Conservation (phyloP, 2,888 invertebrate genomes). For the Sarcophaga rosellei region DNA sequence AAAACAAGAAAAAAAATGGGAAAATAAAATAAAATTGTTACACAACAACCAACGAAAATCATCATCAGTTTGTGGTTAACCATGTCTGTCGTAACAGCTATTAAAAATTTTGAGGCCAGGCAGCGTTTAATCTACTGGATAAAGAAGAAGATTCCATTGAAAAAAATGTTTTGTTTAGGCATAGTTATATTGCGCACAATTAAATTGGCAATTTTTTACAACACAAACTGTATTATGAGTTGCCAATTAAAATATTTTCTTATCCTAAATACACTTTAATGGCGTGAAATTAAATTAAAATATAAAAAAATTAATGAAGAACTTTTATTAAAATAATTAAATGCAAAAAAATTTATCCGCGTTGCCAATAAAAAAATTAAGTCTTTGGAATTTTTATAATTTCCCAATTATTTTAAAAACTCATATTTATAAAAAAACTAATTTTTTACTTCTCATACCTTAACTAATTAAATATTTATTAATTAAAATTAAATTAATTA, state of each 20-base stretch:
- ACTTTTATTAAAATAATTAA: too few relatives aligned
- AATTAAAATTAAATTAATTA: too few relatives aligned
- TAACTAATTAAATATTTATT: too few relatives aligned
- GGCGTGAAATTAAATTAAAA: background rate
- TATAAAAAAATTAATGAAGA: too few relatives aligned
- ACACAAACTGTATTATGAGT: background rate
- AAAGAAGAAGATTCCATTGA: slow-evolving; percentile 19
- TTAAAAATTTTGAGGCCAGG: slow-evolving; percentile 15
- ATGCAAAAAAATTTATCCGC: too few relatives aligned
- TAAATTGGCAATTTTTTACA: slow-evolving; percentile 23
- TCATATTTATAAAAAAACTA: too few relatives aligned
- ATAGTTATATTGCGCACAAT: slow-evolving; percentile 9
- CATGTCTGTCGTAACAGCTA: slow-evolving; percentile 41
- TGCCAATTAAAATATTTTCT: background rate
- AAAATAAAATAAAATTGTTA: slow-evolving; percentile 47
- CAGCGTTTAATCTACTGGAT: background rate
- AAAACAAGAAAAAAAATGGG: slow-evolving; percentile 28
- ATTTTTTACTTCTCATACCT: too few relatives aligned
- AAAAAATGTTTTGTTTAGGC: background rate
- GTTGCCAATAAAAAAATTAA: too few relatives aligned
- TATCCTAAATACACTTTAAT: too few relatives aligned
- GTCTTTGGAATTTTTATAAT: too few relatives aligned
- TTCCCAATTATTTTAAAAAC: too few relatives aligned
- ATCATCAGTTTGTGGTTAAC: slow-evolving; percentile 50
- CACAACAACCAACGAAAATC: slow-evolving; percentile 49